Conservation (phyloP, 92 coral and sea anemone genomes). For the Umimayanthus chanpuru region DNA sequence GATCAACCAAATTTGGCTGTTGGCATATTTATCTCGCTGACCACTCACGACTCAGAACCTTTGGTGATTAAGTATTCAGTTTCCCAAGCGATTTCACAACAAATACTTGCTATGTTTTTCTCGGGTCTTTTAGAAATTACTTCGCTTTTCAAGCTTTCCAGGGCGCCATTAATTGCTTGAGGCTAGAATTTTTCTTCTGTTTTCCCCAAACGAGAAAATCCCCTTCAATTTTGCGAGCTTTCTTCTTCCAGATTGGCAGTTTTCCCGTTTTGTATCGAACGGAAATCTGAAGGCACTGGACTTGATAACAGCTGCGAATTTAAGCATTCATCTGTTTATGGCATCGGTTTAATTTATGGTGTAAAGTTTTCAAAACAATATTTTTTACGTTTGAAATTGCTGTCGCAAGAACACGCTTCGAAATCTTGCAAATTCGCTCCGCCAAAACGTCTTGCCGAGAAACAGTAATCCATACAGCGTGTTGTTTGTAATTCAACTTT, state of each 20-base stretch:
- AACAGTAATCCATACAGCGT: constrained; percentile 22
- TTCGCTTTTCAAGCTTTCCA: constrained; percentile 26
- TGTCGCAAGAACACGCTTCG: constrained; percentile 1
- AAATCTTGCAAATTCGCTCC: constrained; percentile 4
- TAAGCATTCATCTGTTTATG: constrained; percentile 83
- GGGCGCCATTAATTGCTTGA: constrained; percentile 22
- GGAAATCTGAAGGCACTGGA: constrained; percentile 44
- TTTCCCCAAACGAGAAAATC: constrained; percentile 39
- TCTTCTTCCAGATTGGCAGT: constrained; percentile 28
- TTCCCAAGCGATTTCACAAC: constrained; percentile 49
- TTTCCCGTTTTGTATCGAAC: constrained; percentile 49
- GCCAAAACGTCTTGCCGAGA: not conserved
- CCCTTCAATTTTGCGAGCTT: constrained; percentile 27
- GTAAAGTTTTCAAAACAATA: constrained; percentile 47
- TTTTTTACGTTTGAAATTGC: constrained; percentile 29
- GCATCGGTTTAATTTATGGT: constrained; percentile 94
- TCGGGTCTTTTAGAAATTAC: constrained; percentile 17
- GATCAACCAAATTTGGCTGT: constrained; percentile 37
- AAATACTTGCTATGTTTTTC: constrained; percentile 42
- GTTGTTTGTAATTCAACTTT: constrained; percentile 25
- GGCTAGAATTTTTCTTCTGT: constrained; percentile 8
- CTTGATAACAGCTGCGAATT: constrained; percentile 83
- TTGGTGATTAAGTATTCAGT: constrained; percentile 42
- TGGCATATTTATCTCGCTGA: constrained; percentile 43
- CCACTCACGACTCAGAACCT: constrained; percentile 38